Conservation (phyloP, 2,113 vertebrate genomes). For the Ammodytes marinus region DNA sequence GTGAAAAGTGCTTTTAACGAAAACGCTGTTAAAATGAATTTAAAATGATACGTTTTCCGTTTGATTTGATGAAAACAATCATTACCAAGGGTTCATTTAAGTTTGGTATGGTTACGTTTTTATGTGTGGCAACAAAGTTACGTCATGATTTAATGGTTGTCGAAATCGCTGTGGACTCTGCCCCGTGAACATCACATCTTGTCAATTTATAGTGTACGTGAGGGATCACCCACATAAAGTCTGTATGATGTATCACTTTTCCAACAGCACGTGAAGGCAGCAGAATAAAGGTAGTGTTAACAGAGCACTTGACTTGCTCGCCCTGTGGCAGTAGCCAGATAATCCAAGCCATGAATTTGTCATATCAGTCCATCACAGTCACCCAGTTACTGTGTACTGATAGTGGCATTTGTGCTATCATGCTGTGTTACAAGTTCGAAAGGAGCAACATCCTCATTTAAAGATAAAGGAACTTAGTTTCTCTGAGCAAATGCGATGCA, state of each 20-base stretch:
- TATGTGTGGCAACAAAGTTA: neutral
- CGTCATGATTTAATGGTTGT: neutral
- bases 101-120: neutral
- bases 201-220: neutral
- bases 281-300: neutral
- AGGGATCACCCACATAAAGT: neutral
- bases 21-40: neutral
- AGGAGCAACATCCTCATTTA: conserved; percentile 18
- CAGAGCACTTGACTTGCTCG: neutral
- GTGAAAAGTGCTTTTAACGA: neutral
- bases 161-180: neutral
- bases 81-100: accelerated
- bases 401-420: neutral
- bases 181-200: neutral
- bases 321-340: neutral
- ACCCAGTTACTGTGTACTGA: neutral
- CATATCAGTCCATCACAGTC: neutral
- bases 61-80: neutral
- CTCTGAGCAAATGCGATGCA: conserved; percentile 12
- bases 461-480: neutral
- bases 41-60: no score
- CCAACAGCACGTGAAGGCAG: neutral
- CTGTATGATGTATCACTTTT: neutral
- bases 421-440: neutral
- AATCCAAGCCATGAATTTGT: neutral